These are phyloP conservation scores for Morone chrysops DNA, from an alignment of 2,113 vertebrate species.

Conservation along the genomic window DNA sequence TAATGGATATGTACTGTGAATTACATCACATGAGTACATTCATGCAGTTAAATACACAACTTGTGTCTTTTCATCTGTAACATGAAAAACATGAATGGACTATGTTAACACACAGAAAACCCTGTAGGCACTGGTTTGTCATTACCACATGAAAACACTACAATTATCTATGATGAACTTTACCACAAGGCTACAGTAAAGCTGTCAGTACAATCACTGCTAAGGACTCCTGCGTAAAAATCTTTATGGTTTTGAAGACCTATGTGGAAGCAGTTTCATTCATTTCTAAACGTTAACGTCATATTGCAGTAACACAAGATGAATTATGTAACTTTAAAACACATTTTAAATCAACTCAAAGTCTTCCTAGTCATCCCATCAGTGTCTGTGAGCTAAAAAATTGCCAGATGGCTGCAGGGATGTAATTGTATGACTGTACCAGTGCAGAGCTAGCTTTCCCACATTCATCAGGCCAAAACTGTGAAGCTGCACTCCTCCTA, in stretches of 20 bases:
- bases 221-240: neutral
- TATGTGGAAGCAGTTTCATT: neutral
- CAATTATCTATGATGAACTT: slow-evolving; percentile 39
- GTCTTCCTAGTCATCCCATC: neutral
- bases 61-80: neutral
- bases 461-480: slow-evolving; percentile 36
- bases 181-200: slow-evolving; percentile 19
- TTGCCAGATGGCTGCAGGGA: slow-evolving; percentile 21
- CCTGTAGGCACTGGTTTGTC: slow-evolving; percentile 9
- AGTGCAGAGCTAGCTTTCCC: slow-evolving; percentile 29
- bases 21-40: neutral
- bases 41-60: neutral
- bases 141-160: slow-evolving; percentile 23
- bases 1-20: neutral
- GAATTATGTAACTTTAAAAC: slow-evolving; percentile 3
- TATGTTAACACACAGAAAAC: neutral
- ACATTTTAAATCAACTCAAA: slow-evolving; percentile 3
- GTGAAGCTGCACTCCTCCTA: slow-evolving; percentile 50
- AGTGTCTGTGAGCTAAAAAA: neutral
- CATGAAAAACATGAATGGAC: neutral
- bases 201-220: slow-evolving; percentile 2
- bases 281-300: neutral
- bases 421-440: slow-evolving; percentile 19
- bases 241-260: neutral
- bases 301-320: neutral